These are phyloP conservation scores for Anguilla marmorata DNA, from an alignment of 2,797 vertebrate genomes.

Conservation along the genomic window DNA sequence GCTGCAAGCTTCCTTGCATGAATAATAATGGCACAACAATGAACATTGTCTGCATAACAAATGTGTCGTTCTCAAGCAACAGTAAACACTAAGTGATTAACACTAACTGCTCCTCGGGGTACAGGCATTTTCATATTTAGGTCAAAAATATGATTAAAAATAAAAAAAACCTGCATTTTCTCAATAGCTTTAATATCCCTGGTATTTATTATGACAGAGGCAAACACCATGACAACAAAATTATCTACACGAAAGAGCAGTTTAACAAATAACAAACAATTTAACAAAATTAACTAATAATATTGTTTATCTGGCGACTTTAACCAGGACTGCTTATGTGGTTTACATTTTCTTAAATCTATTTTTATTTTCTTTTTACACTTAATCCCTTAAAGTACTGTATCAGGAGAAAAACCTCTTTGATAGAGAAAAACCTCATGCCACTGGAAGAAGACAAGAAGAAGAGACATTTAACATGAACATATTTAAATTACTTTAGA, in stretches of 20 bases:
- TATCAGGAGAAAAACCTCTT: not conserved
- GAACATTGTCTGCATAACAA: conserved; percentile 73
- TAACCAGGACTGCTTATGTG: not conserved
- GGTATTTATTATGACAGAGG: not conserved
- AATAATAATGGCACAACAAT: conserved; percentile 64
- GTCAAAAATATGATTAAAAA: conserved; percentile 23
- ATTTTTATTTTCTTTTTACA: not conserved
- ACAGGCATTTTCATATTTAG: conserved; percentile 30
- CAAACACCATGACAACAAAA: not conserved
- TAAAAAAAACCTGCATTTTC: not conserved
- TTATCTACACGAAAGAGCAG: not conserved
- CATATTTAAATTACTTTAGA: not conserved
- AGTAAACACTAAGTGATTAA: conserved; percentile 69
- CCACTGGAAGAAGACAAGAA: not conserved
- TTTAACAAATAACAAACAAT: not conserved
- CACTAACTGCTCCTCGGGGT: conserved; percentile 53
- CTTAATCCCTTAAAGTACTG: not conserved
- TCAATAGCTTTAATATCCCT: conserved; percentile 8
- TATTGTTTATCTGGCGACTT: not conserved
- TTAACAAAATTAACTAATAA: not conserved
- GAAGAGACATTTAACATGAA: not conserved
- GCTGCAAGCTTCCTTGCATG: conserved; percentile 64
- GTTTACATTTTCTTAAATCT: not conserved
- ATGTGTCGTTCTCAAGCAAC: conserved; percentile 67
- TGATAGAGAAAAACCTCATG: not conserved